Evolutionary conservation across 2,113 vertebrate species (phyloP).

Genomic region (Bujurquina vittata): DNA sequence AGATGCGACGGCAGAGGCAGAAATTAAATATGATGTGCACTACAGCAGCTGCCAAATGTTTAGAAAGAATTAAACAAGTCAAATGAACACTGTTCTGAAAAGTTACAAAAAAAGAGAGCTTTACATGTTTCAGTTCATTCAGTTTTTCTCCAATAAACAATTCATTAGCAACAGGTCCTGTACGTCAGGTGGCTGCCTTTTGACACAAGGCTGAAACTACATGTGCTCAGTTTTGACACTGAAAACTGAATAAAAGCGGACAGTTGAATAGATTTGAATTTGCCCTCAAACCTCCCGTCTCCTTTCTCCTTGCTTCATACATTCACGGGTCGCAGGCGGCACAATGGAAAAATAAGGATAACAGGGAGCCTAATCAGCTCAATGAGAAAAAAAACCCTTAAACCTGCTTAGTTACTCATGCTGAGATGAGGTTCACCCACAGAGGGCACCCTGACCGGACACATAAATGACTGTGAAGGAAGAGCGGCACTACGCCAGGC

Average conservation of each 20-base stretch:
- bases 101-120: background rate
- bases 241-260: background rate
- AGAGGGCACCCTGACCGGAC: background rate
- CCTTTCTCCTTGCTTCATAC: background rate
- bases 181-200: background rate
- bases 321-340: background rate
- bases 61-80: background rate
- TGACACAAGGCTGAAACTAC: background rate
- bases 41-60: constrained; percentile 7
- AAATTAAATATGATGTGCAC: constrained; percentile 4
- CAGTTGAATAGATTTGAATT: background rate
- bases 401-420: background rate
- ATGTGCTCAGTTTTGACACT: background rate
- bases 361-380: constrained; percentile 10
- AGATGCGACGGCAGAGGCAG: constrained; percentile 16
- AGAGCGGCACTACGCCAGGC: background rate
- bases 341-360: background rate
- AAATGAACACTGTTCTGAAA: background rate
- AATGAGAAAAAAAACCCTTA: constrained; percentile 10
- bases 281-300: background rate
- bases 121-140: background rate
- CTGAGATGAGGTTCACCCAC: constrained; percentile 7
- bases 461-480: background rate
- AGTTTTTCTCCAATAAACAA: background rate
- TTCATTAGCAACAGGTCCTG: background rate